Percentiles rank a stretch among this genome's conserved stretches.
Conservation (phyloP, 2,888 invertebrate genomes). For the Carcina quercana region DNA sequence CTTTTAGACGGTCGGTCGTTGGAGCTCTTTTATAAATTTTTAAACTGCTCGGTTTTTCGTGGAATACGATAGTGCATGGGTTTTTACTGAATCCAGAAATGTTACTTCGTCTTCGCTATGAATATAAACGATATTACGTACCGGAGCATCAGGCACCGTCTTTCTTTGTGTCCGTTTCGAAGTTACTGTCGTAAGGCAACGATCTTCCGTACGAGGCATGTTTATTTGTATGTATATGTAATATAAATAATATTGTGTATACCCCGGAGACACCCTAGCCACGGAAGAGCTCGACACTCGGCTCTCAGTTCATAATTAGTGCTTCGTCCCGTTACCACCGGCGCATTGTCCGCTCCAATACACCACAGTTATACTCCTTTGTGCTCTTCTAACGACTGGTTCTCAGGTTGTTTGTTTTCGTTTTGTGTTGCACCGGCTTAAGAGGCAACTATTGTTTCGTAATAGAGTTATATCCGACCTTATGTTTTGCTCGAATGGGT, state of each 20-base stretch:
- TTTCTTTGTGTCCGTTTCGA: too few species aligned
- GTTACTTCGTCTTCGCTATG: too few species aligned
- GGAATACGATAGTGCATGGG: conserved; percentile 21
- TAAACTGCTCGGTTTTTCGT: conserved; percentile 30
- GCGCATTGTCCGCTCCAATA: conserved; percentile 60
- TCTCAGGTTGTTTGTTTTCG: conserved; percentile 50
- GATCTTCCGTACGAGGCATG: too few species aligned
- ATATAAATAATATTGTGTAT: conserved; percentile 15
- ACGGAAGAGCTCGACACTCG: conserved; percentile 57
- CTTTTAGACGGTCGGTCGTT: conserved; percentile 23
- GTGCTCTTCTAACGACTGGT: conserved; percentile 50
- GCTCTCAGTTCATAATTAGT: conserved; percentile 64
- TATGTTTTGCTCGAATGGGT: conserved; percentile 3
- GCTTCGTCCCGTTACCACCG: conserved; percentile 62
- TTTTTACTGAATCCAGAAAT: too few species aligned
- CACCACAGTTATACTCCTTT: conserved; percentile 55
- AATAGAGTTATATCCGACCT: conserved; percentile 15
- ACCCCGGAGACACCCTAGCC: conserved; percentile 29
- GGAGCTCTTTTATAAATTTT: conserved; percentile 32
- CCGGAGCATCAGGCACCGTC: too few species aligned
- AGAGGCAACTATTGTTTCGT: conserved; percentile 34
- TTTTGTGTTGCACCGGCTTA: conserved; percentile 40
- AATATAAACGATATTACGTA: too few species aligned
- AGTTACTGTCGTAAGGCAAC: too few species aligned
- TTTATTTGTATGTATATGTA: too few species aligned